Percentiles rank a stretch among this genome's conserved stretches.
Conservation (phyloP, 2,113 vertebrate species). For the Bettongia penicillata region DNA sequence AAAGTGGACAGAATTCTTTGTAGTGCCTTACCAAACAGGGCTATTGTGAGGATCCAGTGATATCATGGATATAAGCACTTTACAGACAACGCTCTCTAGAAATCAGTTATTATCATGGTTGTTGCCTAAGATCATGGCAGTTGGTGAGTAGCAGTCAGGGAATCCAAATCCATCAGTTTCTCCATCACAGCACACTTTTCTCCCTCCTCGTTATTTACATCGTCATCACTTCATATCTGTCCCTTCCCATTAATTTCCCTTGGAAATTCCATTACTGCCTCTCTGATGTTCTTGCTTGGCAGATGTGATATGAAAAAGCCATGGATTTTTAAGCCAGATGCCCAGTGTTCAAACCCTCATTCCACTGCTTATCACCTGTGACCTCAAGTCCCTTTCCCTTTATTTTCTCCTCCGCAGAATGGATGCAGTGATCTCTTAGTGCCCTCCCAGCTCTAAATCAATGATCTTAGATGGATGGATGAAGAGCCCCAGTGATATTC, state of each 20-base stretch:
- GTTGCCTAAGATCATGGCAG: background rate
- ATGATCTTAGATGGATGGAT: background rate
- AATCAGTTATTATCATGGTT: background rate
- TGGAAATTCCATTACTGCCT: background rate
- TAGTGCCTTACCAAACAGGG: background rate
- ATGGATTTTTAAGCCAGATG: background rate
- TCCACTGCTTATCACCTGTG: background rate
- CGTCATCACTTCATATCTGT: background rate
- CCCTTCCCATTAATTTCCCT: background rate
- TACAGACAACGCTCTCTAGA: background rate
- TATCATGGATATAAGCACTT: background rate
- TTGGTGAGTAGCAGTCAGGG: background rate
- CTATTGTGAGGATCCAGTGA: background rate
- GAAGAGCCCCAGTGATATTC: background rate
- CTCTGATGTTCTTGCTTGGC: background rate
- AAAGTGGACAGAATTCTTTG: too few relatives aligned
- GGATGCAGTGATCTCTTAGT: background rate
- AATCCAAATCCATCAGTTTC: background rate
- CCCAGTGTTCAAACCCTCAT: background rate
- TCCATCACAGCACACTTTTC: background rate
- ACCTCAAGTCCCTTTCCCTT: background rate
- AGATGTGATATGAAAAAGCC: background rate
- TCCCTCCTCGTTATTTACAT: background rate
- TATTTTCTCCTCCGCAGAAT: background rate
- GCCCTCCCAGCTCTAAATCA: background rate